Conservation (phyloP, 1,140 invertebrate species). For the Scaptomyza montana region DNA sequence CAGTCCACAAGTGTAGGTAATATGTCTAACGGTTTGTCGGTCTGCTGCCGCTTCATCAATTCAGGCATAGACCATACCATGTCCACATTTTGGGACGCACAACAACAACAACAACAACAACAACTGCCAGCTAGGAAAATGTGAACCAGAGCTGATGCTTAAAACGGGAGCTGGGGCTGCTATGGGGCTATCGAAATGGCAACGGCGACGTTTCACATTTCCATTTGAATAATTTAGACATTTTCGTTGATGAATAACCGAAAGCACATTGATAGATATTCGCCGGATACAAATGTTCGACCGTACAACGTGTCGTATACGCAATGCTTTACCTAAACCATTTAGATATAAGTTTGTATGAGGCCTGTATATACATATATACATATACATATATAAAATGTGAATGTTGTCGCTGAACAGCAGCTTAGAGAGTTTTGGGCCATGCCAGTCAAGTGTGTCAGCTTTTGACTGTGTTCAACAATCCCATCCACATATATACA, state of each 20-base stretch:
- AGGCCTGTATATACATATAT: not conserved
- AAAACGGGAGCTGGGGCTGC: constrained; percentile 1
- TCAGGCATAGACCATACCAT: constrained; percentile 45
- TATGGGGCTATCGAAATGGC: not conserved
- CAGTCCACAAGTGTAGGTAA: constrained; percentile 42
- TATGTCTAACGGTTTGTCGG: constrained; percentile 70
- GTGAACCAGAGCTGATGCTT: constrained; percentile 27
- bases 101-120: not conserved
- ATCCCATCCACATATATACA: constrained; percentile 5
- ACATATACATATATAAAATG: not conserved
- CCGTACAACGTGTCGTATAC: constrained; percentile 30
- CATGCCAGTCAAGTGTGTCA: constrained; percentile 33
- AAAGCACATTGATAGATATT: constrained; percentile 80
- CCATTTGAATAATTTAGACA: constrained; percentile 82
- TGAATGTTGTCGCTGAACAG: constrained; percentile 2
- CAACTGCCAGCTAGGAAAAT: not conserved
- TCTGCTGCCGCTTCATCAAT: constrained; percentile 76
- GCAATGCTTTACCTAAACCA: constrained; percentile 14
- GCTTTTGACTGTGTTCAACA: constrained; percentile 22
- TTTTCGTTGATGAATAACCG: constrained; percentile 81
- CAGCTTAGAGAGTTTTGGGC: constrained; percentile 7
- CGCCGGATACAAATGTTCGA: constrained; percentile 27
- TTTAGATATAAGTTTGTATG: not conserved
- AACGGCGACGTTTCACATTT: constrained; percentile 69
- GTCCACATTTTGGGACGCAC: constrained; percentile 50